Conservation (phyloP, 2,113 vertebrate species). For the Pseudonaja textilis region DNA sequence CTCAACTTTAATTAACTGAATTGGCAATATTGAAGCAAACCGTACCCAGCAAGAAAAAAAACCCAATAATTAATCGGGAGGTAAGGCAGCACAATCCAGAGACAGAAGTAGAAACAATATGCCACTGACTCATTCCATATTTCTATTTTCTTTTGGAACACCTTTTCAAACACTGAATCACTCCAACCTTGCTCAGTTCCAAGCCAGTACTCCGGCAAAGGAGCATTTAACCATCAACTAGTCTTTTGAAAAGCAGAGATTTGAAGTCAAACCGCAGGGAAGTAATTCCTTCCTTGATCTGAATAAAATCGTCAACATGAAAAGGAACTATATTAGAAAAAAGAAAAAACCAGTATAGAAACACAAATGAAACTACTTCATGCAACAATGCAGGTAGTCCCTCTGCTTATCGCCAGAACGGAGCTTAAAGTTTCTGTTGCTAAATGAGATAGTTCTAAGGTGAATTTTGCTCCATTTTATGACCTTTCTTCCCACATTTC, state of each 20-base stretch:
- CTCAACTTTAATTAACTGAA: conserved; percentile 50
- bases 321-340: neutral
- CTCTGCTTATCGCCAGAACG: no score
- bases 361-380: neutral
- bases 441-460: no score
- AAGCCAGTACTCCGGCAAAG: neutral
- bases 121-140: conserved; percentile 28
- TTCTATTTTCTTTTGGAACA: neutral
- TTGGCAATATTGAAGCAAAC: conserved; percentile 44
- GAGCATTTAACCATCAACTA: neutral
- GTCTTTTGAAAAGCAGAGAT: neutral
- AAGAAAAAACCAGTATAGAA: no score
- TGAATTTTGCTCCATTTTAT: no score
- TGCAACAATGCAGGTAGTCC: neutral
- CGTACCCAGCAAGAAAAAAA: conserved; percentile 21
- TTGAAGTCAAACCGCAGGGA: neutral
- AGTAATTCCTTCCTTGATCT: neutral
- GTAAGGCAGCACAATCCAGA: conserved; percentile 36
- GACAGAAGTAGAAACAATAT: neutral
- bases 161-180: conserved; percentile 3
- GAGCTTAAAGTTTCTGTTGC: no score
- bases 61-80: conserved; percentile 12
- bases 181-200: neutral
- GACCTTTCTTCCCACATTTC: no score
- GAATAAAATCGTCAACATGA: neutral